Evolutionary conservation across 2,113 vertebrate genomes (phyloP).

Genomic region (Anoura caudifer): DNA sequence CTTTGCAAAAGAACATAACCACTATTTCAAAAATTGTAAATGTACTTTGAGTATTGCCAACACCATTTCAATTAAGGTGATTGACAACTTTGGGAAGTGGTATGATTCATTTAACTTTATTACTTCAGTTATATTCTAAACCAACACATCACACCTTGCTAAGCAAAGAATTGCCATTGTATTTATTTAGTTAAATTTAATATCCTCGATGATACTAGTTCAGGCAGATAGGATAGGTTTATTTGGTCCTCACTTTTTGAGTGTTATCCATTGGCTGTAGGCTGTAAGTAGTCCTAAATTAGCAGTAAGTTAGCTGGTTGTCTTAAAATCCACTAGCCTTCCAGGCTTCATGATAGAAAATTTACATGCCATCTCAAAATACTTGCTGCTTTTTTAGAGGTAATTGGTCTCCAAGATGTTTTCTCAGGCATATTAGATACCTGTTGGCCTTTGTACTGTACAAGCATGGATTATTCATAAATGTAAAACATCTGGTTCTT

Average conservation of each 20-base stretch:
- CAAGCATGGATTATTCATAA: neutral
- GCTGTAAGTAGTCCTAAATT: neutral
- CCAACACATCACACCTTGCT: conserved; percentile 12
- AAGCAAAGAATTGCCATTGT: conserved; percentile 42
- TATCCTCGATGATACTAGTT: neutral
- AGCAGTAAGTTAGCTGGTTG: neutral
- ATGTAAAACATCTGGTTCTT: neutral
- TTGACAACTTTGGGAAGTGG: neutral
- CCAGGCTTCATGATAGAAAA: neutral
- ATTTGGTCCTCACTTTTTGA: neutral
- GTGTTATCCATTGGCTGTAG: neutral
- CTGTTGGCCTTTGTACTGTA: neutral
- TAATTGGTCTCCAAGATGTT: neutral
- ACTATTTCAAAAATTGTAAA: neutral
- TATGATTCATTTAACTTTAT: conserved; percentile 7
- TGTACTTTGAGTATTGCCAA: neutral
- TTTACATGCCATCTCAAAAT: neutral
- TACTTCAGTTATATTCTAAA: conserved; percentile 24
- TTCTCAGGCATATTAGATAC: neutral
- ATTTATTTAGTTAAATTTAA: neutral
- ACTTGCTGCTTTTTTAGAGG: neutral
- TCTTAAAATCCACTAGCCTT: conserved; percentile 7
- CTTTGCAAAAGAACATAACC: neutral
- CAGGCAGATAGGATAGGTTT: neutral
- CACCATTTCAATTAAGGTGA: neutral